These are phyloP conservation scores for Eristalis arbustorum DNA, from an alignment of 2,888 invertebrate species.

Conservation along the genomic window DNA sequence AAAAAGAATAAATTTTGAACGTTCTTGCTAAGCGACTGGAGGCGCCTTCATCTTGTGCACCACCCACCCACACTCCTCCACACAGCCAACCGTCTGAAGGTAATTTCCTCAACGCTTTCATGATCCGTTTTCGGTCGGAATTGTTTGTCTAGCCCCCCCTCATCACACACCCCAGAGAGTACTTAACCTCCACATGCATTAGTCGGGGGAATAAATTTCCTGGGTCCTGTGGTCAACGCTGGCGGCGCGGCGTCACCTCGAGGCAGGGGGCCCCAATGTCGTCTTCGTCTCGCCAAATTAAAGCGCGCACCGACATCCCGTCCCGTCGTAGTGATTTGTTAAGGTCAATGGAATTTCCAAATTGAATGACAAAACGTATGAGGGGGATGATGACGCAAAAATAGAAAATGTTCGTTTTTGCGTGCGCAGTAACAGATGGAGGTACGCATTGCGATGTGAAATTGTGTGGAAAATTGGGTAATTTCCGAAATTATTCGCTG, in stretches of 20 bases:
- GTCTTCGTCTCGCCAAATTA: conserved; percentile 4
- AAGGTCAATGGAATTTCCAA: conserved; percentile 44
- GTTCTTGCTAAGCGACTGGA: not conserved
- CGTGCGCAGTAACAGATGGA: not conserved
- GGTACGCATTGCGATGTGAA: conserved; percentile 13
- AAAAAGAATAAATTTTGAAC: not conserved
- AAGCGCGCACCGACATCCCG: not conserved
- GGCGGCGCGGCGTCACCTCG: not conserved
- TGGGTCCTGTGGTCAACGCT: not conserved
- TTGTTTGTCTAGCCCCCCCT: conserved; percentile 34
- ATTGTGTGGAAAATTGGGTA: conserved; percentile 61
- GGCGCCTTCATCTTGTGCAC: conserved; percentile 23
- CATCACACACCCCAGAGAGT: conserved; percentile 10
- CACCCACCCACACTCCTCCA: not conserved
- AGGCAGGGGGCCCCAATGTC: not conserved
- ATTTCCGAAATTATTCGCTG: conserved; percentile 30
- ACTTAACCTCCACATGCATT: conserved; percentile 4
- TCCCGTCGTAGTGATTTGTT: not conserved
- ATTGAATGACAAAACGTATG: conserved; percentile 14
- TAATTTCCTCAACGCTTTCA: conserved; percentile 29
- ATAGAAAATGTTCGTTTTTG: not conserved
- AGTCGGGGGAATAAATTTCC: conserved; percentile 35
- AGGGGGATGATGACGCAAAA: not conserved
- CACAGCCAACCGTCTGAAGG: conserved; percentile 22
- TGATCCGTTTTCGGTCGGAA: not conserved